Conservation (phyloP, 2,113 vertebrate species). For the Anhinga anhinga region DNA sequence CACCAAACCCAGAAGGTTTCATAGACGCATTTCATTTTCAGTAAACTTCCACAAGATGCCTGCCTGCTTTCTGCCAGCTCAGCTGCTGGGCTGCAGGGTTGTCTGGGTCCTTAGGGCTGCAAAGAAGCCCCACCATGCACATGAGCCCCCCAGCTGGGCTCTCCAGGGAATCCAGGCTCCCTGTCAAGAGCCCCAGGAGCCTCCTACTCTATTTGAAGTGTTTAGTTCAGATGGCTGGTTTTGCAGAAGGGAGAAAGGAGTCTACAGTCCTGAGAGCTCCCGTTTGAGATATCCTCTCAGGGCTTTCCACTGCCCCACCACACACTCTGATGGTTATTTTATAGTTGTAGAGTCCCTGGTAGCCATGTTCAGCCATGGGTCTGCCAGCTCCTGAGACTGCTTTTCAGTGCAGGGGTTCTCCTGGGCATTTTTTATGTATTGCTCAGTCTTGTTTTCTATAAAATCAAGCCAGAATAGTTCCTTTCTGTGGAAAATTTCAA, state of each 20-base stretch:
- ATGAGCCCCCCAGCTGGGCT: not conserved
- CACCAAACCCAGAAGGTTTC: not conserved
- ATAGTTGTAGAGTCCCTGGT: not conserved
- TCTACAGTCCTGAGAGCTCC: not conserved
- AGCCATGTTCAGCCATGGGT: not conserved
- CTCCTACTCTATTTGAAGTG: not conserved
- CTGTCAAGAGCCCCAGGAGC: not conserved
- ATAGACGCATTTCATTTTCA: not conserved
- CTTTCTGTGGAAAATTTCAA: not conserved
- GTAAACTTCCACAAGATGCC: not conserved
- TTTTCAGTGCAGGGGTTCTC: not conserved
- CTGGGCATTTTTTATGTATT: not conserved
- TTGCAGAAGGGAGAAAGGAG: not conserved
- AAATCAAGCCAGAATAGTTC: not conserved
- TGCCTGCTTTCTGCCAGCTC: not conserved
- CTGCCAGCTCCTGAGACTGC: not conserved
- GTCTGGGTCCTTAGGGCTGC: not conserved
- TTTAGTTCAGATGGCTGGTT: not conserved
- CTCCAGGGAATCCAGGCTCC: not conserved
- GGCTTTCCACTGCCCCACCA: not conserved
- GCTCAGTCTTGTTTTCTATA: not conserved
- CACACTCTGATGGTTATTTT: not conserved
- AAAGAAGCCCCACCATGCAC: not conserved
- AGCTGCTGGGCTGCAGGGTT: rapidly evolving
- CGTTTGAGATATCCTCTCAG: not conserved